Evolutionary conservation across 2,797 vertebrate genomes (phyloP), one percentile per base, ranked within the genome.

Genomic region (Fringilla coelebs): DNA sequence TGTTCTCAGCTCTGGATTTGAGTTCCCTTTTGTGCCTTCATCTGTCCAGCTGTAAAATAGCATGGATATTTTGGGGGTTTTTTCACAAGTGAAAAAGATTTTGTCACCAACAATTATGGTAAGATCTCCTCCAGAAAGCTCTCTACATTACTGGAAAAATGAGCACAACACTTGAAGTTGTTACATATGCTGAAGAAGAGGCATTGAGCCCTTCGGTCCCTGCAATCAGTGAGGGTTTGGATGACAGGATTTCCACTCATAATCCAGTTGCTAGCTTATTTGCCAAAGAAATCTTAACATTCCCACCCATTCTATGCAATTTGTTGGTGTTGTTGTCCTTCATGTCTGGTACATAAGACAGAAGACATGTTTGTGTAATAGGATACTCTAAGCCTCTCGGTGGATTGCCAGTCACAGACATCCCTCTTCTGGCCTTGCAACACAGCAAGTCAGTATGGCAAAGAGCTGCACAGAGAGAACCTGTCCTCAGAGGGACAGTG

Each of bases 51-150:
- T 81, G 16, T 72, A 52, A 72, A 81, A 58, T 6, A 57, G 20
- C 2, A 15, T 21, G 5, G 28, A 8, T 22, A 1, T n/a, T 36
- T 26, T 5, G 7, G 18, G 7, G 1, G 2, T 19, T 43, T 52
- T 31, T 38, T 38, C 3, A 13, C 10, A 55, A n/a, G 8, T 15
- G 29, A 77, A 43, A 73, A 70, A 25, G 10, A n/a, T 43, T 26
- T 58, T 26, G 14, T 31, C 32, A 58, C 49, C 26, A 67, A 12
- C 4, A 29, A 4, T 32, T 65, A 24, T 29, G 16, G 45, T 52
- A 21, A 49, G 57, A 57, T 70, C 32, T 26, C 7, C 13, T 73
- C 17, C 13, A 13, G 29, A 41, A 54, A 82, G 17, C 3, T 49
- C 10, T 63, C 16, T 25, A 41, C 19, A 6, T 67, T 74, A 57